Base-by-base conservation (phyloP, 2,797 vertebrate species). In the Lacerta viridis region DNA sequence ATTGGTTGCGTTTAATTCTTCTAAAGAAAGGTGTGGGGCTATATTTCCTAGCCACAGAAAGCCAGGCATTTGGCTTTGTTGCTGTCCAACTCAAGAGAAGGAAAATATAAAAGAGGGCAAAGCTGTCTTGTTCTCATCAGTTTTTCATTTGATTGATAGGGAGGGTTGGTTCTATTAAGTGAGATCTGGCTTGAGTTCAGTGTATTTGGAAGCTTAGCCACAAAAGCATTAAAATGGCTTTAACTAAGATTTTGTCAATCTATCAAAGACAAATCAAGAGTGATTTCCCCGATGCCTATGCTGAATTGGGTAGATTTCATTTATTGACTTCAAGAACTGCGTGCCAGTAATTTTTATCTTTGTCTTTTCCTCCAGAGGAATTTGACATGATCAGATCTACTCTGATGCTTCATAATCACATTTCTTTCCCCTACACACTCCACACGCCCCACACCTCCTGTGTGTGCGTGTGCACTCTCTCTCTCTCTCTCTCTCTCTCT, bases 231-330 rank as follows among this genome's bases (percentile, higher is more conserved):
- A 91, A 94, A 95, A 92, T 69, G 91, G 94, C 79, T 89, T 92
- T 77, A 90, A 93, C 91, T 91, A 95, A 94, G 95, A 95, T 94
- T 95, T 90, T 96, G 93, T 95, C 93, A 96, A 91, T 88, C 93
- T 93, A 94, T 95, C 92, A 94, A 95, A 95, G 94, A 91, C 93
- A 93, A 94, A 94, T 92, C 85, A 89, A 95, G 94, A 91, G 87
- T 92, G 94, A 93, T 94, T 95, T 94, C 90, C 91, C 92, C 89
- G 50, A 82, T 83, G 91, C 85, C 92, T 91, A 90, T 85, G 89
- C 83, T 93, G 93, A 94, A 94, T 92, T 91, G 88, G 87, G 81
- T 92, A 94, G 92, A 95, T 95, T 95, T 94, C 92, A 89, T 94
- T 94, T 95, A 95, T 90, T 93, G 94, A 94, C 93, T 94, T 90